Percentiles rank a stretch among this genome's conserved stretches.
phyloP scores from a whole-genome alignment of 1,140 invertebrate species.

The Gryllus bimaculatus region DNA sequence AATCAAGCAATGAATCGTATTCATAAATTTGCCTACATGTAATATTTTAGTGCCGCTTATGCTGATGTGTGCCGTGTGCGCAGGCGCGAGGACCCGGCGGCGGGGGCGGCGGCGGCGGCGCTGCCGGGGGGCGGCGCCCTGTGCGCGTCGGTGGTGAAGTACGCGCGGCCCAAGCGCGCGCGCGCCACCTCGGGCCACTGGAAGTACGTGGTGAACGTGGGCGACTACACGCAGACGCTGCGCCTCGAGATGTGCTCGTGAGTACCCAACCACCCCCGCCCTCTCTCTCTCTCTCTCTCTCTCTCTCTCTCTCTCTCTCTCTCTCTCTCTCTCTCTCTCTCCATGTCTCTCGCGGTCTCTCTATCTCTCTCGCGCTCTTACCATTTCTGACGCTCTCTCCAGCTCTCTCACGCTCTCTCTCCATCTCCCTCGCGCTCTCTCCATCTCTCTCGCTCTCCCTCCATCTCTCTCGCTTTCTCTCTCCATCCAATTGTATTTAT shows the following conservation, averaged over 20 bases:
- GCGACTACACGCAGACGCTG: slow-evolving; percentile 74
- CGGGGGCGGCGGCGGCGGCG: no score
- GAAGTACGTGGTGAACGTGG: slow-evolving; percentile 83
- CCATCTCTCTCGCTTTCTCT: no score
- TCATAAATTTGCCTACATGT: no score
- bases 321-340: no score
- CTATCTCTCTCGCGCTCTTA: no score
- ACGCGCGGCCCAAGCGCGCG: slow-evolving; percentile 70
- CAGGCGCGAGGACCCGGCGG: slow-evolving; percentile 2
- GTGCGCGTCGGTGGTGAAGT: slow-evolving; percentile 74
- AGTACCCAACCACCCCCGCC: slow-evolving; percentile 21
- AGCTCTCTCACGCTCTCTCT: neutral
- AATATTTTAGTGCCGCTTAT: no score
- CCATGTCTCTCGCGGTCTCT: neutral
- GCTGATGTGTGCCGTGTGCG: neutral
- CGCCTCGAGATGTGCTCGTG: slow-evolving; percentile 76
- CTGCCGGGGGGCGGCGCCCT: slow-evolving; percentile 57
- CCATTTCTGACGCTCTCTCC: neutral
- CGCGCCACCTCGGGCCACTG: slow-evolving; percentile 69
- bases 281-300: neutral
- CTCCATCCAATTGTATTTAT: no score
- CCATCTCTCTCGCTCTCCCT: no score
- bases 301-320: no score
- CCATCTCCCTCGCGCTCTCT: neutral
- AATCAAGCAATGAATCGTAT: no score